Evolutionary conservation across 35 echinoderm and acorn worm species (phyloP), one percentile per base, ranked within the genome.

Genomic region (Apostichopus parvimensis): DNA sequence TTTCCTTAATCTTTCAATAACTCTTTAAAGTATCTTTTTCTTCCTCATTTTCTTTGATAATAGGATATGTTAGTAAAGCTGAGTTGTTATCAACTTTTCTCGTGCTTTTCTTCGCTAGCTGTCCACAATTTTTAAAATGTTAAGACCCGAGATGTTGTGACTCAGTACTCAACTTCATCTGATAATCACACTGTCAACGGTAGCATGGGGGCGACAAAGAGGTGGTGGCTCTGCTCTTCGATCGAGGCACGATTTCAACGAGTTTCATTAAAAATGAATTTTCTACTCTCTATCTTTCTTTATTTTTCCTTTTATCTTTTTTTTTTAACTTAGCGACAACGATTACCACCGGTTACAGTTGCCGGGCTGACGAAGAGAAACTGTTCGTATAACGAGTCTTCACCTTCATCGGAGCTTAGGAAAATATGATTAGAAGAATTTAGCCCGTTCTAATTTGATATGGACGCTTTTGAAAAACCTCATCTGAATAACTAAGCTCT

Each of bases 371-470:
- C 8, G 55, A 17, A 53, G 52, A 34, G 52, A 82, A 13, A 53
- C 34, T 15, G 55, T 54, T 82, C 25, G 7, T 68, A 11, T 56
- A 82, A 55, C 79, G n/a, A 56, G 79, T 55, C 52, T 82, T 82
- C 79, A 54, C 45, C 79, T 82, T 82, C 17, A 54, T 53, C 34
- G n/a, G 55, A 82, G 24, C 54, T 53, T 82, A 45, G n/a, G 34
- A 53, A 82, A 82, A 82, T 82, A 82, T 82, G 79, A 82, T 82
- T 82, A 82, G 52, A 15, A 82, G 79, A 82, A 82, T 82, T 82
- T 82, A 82, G 34, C 53, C 34, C 45, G 52, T 82, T 55, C 34
- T 82, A 82, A 82, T 82, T 82, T 82, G 79, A 82, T 82, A 82
- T 82, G 45, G 79, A 55, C 13, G 25, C 79, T 82, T 56, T 82